phyloP scores from a whole-genome alignment of 1,140 invertebrate species.

The Drosophila fuyamai region DNA sequence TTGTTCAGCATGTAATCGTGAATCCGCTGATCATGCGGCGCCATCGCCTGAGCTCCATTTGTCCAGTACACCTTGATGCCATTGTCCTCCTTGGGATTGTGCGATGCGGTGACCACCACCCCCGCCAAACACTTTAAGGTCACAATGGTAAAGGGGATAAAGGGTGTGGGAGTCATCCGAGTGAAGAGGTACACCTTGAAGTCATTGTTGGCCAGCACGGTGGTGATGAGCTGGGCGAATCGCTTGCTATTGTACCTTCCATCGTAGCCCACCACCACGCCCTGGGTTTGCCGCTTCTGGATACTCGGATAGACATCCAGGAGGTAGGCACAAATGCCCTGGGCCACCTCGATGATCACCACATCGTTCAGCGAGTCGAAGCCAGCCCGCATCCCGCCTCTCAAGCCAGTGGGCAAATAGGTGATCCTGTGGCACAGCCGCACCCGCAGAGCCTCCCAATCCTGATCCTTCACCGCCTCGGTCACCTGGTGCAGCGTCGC shows the following conservation, averaged over 20 bases:
- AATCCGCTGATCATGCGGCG: slow-evolving; percentile 95
- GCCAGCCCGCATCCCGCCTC: slow-evolving; percentile 96
- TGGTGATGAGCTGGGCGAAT: slow-evolving; percentile 96
- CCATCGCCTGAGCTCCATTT: slow-evolving; percentile 97
- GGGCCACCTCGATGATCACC: slow-evolving; percentile 97
- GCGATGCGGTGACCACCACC: slow-evolving; percentile 98
- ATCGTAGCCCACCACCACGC: slow-evolving; percentile 97
- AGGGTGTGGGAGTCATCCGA: slow-evolving; percentile 95
- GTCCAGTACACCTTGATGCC: slow-evolving; percentile 99
- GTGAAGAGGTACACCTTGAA: slow-evolving; percentile 95
- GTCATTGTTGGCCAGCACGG: slow-evolving; percentile 91
- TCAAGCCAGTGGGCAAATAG: slow-evolving; percentile 95
- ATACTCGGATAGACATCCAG: slow-evolving; percentile 85
- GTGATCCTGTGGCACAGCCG: slow-evolving; percentile 86
- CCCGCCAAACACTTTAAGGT: slow-evolving; percentile 91
- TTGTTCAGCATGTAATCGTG: slow-evolving; percentile 91
- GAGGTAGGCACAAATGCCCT: slow-evolving; percentile 95
- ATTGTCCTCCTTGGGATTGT: slow-evolving; percentile 99
- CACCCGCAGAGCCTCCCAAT: slow-evolving; percentile 48
- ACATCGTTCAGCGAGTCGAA: slow-evolving; percentile 98
- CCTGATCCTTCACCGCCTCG: slow-evolving; percentile 44
- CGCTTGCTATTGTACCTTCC: slow-evolving; percentile 96
- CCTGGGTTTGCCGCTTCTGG: slow-evolving; percentile 86
- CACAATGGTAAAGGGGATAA: slow-evolving; percentile 93
- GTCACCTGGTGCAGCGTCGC: slow-evolving; percentile 63